Base-by-base conservation (phyloP, 2,113 vertebrate species). In the Campylomormyrus numenius region DNA sequence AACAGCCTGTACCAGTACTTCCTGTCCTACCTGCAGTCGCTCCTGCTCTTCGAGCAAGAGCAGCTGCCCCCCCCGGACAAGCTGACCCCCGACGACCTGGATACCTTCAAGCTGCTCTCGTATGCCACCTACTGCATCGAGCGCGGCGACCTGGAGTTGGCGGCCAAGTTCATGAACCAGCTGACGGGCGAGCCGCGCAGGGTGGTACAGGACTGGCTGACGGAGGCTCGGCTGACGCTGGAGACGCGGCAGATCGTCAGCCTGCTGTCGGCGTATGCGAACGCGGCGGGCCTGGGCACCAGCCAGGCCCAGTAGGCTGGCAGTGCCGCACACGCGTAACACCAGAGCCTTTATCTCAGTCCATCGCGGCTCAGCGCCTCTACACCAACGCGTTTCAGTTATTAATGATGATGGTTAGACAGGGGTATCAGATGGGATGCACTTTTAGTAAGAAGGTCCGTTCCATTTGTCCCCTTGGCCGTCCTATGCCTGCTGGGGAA, bases 1-100 rank as follows among this genome's bases (percentile, higher is more conserved):
- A 99, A 99, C 96, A 98, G 98, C 93, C 91, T 99, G 42, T 99
- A 98, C 91, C 98, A 99, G 1, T 99, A 99, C 92, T 97, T 99
- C 93, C 94, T 99, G 50, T 99, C 98, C 1, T 99, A 98, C 92
- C 74, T 99, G 90, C 98, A 99, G 93, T 98, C 98, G 0, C 94
- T 97, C 3, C 96, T 99, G 1, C 62, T 99, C 5, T 97, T 98
- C 85, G 97, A 98, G 35, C 94, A 95, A 0, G 93, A 95, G 39
- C 97, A 98, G 91, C 91, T 95, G 91, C 96, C 95, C 70, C 98
- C 98, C 0, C 98, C 98, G 0, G 42, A 94, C 0, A 96, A 97
- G 94, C 95, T 99, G 83, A 91, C 91, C 86, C 90, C 94, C 0
- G 96, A 97, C 0, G 97, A 98, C 93, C 94, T 98, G 1, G 97